Percentiles rank a stretch among this genome's conserved stretches.
phyloP scores from a whole-genome alignment of 2,888 invertebrate genomes.

The Acleris cristana region DNA sequence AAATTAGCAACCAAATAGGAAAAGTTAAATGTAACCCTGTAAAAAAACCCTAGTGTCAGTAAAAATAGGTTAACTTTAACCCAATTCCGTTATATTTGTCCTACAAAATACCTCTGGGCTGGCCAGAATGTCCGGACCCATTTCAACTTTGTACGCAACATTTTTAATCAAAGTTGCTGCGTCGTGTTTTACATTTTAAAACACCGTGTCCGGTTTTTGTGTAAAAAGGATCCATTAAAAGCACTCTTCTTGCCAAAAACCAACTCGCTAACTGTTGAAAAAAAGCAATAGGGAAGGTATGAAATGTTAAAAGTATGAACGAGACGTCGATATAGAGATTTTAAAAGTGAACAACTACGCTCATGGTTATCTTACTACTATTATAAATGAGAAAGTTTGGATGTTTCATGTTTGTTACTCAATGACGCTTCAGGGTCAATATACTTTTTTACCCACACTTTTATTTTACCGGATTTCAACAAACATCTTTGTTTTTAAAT shows the following conservation, averaged over 20 bases:
- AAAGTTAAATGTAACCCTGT: conserved; percentile 20
- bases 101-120: conserved; percentile 19
- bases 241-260: conserved; percentile 25
- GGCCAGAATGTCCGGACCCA: conserved; percentile 9
- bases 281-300: conserved; percentile 22
- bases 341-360: neutral
- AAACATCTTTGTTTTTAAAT: too few species aligned
- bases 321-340: conserved; percentile 9
- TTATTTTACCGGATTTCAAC: too few species aligned
- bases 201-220: conserved; percentile 19
- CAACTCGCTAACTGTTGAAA: conserved; percentile 24
- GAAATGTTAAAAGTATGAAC: conserved; percentile 19
- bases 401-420: too few species aligned
- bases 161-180: conserved; percentile 33
- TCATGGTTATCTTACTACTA: neutral
- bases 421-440: too few species aligned
- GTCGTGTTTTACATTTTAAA: conserved; percentile 35
- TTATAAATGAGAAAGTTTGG: too few species aligned
- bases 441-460: too few species aligned
- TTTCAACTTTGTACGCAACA: conserved; percentile 27
- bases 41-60: conserved; percentile 14
- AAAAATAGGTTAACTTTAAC: conserved; percentile 22
- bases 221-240: conserved; percentile 29
- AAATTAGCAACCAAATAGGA: conserved; percentile 18
- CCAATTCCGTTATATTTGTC: conserved; percentile 21